phyloP scores from a whole-genome alignment of 1,140 invertebrate species.

The Drosophila kepulauana region DNA sequence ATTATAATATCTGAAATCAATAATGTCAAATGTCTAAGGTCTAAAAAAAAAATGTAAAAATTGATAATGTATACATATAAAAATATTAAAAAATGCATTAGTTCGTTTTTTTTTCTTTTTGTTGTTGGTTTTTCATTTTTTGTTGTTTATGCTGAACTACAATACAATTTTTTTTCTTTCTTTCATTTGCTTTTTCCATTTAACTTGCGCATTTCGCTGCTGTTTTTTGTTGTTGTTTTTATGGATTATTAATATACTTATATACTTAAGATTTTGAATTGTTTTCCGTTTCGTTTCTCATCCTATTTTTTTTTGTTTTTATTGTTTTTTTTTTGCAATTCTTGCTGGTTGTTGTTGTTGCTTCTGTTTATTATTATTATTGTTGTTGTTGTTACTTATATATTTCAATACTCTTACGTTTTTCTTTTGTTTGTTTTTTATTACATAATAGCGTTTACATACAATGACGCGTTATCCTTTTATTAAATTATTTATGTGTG shows the following conservation, averaged over 20 bases:
- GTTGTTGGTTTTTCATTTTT: slow-evolving; percentile 33
- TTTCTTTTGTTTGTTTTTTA: slow-evolving; percentile 35
- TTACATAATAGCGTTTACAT: slow-evolving; percentile 71
- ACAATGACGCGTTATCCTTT: slow-evolving; percentile 49
- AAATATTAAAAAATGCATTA: slow-evolving; percentile 84
- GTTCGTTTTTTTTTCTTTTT: slow-evolving; percentile 67
- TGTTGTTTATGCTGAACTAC: slow-evolving; percentile 69
- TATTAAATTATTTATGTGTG: slow-evolving; percentile 29
- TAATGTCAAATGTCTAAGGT: slow-evolving; percentile 84
- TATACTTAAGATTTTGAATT: slow-evolving; percentile 35
- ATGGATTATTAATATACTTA: slow-evolving; percentile 62
- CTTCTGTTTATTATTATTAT: slow-evolving; percentile 11
- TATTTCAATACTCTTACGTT: slow-evolving; percentile 75
- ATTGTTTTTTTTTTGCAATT: slow-evolving; percentile 15
- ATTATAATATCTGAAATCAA: slow-evolving; percentile 84
- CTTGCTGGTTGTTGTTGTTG: slow-evolving; percentile 32
- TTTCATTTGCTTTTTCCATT: slow-evolving; percentile 17
- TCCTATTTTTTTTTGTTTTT: too few species aligned
- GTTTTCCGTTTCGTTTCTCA: not conserved
- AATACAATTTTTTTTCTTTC: slow-evolving; percentile 65
- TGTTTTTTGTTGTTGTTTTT: slow-evolving; percentile 66
- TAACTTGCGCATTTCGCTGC: slow-evolving; percentile 36
- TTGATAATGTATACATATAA: slow-evolving; percentile 85
- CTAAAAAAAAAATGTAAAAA: slow-evolving; percentile 84
- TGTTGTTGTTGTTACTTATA: slow-evolving; percentile 44